Evolutionary conservation across 2,113 vertebrate species (phyloP), one percentile per base, ranked within the genome.

Genomic region (Gallinago undulata): DNA sequence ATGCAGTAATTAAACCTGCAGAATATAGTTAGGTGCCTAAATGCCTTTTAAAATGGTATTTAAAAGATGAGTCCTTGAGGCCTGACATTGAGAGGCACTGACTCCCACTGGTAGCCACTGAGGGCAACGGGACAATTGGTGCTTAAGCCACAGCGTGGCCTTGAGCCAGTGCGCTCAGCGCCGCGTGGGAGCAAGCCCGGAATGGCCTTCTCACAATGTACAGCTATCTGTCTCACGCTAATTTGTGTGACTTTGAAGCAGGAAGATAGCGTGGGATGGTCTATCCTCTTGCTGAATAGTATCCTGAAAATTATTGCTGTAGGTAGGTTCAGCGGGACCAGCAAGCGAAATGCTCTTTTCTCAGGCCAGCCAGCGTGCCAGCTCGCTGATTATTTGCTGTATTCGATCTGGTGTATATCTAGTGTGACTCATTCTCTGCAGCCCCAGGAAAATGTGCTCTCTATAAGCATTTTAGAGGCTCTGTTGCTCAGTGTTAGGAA

Each of bases 1-100:
- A 85, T 91, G 63, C 63, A 69, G 80, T 77, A 89, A 92, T 94
- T 89, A 92, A 92, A 76, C 85, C 87, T 83, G 57, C 28, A 92
- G 67, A 84, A 69, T 83, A 75, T 7, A 62, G n/a, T 77, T 89
- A 73, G 39, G 63, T 7, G 2, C 33, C 21, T 50, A 87, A 89
- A 91, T 50, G 62, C 66, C 70, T 95, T 87, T 84, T 57, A 37
- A 63, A 95, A 85, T 63, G 45, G 15, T 83, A 63, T 85, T 93
- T 94, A 85, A 88, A 69, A 77, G 47, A 73, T 1, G 14, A 79
- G 45, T 51, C 70, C 53, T 80, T 57, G 84, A 83, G 87, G 57
- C 19, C 59, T 57, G n/a, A 21, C 50, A 39, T 74, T 77, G 35
- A 2, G 22, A 77, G 33, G 19, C 63, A 24, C 31, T 55, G 50